A percentile compares a stretch with the other conserved stretches of the same genome.
These are phyloP conservation scores for Paratrypauchen microcephalus DNA, from an alignment of 2,797 vertebrate species.

Conservation along the genomic window DNA sequence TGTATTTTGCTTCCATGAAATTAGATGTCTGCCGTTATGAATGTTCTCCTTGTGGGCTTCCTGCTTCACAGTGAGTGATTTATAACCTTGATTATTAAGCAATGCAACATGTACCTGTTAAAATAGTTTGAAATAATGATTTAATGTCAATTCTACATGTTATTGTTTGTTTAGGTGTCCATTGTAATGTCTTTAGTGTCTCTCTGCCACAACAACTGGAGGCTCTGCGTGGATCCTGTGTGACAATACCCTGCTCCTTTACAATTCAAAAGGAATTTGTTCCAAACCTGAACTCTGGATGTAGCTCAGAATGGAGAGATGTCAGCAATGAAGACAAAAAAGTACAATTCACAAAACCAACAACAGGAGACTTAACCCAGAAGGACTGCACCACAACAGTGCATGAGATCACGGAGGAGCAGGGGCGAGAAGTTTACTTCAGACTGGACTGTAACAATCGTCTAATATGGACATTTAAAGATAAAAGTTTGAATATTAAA, in stretches of 20 bases:
- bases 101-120: neutral
- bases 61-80: constrained; percentile 31
- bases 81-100: too few species aligned
- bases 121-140: neutral
- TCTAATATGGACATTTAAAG: fast-evolving
- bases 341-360: neutral
- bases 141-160: neutral
- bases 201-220: neutral
- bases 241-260: constrained; percentile 52
- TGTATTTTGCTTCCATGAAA: neutral
- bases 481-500: fast-evolving
- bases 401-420: neutral
- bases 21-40: constrained; percentile 22
- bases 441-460: fast-evolving
- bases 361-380: neutral
- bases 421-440: constrained; percentile 9
- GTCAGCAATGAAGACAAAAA: neutral
- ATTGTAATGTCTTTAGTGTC: fast-evolving
- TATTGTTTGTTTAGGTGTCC: constrained; percentile 29
- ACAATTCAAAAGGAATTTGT: fast-evolving
- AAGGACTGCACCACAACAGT: constrained; percentile 6
- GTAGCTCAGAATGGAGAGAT: neutral
- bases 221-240: constrained; percentile 40
- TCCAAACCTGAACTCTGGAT: constrained; percentile 7
- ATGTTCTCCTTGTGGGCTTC: constrained; percentile 15